Base-by-base conservation (phyloP, 2,797 vertebrate genomes). In the Atherinosoma microstoma region DNA sequence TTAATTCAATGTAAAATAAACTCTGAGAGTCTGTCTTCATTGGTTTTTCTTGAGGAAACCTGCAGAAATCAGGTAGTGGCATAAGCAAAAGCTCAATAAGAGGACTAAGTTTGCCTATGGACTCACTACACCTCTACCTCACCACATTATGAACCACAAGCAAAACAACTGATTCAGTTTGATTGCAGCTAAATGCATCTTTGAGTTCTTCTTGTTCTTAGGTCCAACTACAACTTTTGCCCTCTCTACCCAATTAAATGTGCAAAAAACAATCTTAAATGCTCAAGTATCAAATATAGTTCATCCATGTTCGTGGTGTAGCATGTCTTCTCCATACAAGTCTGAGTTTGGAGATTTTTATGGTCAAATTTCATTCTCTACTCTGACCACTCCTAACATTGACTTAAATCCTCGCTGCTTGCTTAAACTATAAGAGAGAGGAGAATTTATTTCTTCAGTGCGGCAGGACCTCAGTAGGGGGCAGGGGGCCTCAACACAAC, bases 401-500 rank as follows among this genome's bases (percentile, higher is more conserved):
- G 24, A 54, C 51, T 24, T 29, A 27, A 54, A 15, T 54, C 51
- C 49, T 54, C 8, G 12, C 22, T 54, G 51, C 51, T 54, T 54
- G n/a, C 24, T 27, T 27, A 54, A 54, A 54, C 12, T 54, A 12
- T 15, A 27, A 13, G 24, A 20, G 45, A 20, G 45, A 22, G 20
- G 2, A 10, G 6, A 22, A 22, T 51, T 22, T n/a, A 49, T 64
- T n/a, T 34, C 18, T 53, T 36, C 18, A 35, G 24, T n/a, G 24
- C 11, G 11, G 27, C 29, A 18, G 3, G 15, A 36, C 32, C 15
- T 8, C 13, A 18, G 63, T 35, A 5, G 63, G n/a, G 63, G 32
- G 63, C 32, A 16, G 49, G 47, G 63, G 63, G 22, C 42, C 45
- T 15, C 29, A 47, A 2, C 32, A 36, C 45, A 36, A 66, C 64